Conservation (phyloP, 2,113 vertebrate species). For the Eolophus roseicapilla region DNA sequence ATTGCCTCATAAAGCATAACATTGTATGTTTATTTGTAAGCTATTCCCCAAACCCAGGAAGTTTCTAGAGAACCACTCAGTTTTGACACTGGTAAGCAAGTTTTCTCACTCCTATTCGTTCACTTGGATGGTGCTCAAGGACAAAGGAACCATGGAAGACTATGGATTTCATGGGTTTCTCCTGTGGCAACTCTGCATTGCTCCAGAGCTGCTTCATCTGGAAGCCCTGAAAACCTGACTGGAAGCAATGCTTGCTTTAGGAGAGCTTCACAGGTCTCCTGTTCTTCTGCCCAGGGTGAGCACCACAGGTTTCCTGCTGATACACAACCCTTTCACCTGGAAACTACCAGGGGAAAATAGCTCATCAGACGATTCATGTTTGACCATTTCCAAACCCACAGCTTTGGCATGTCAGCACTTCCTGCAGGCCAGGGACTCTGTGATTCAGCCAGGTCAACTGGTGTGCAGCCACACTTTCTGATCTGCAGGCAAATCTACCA, state of each 20-base stretch:
- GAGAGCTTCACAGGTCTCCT: background rate
- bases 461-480: background rate
- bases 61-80: background rate
- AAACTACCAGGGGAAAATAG: background rate
- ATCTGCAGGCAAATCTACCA: background rate
- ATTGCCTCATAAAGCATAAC: background rate
- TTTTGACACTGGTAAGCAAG: background rate
- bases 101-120: background rate
- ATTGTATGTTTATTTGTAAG: background rate
- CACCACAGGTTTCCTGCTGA: background rate
- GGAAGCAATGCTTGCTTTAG: background rate
- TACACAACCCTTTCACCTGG: background rate
- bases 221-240: background rate
- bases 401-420: background rate
- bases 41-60: background rate
- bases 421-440: fast-evolving
- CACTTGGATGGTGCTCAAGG: background rate
- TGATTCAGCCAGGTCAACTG: background rate
- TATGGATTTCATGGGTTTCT: background rate
- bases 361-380: fast-evolving
- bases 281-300: background rate
- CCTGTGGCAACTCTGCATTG: background rate
- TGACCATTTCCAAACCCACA: background rate
- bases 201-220: background rate
- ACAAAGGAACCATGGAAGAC: fast-evolving